These are phyloP conservation scores for Parnassius apollo DNA, from an alignment of 2,888 invertebrate genomes.

Conservation along the genomic window DNA sequence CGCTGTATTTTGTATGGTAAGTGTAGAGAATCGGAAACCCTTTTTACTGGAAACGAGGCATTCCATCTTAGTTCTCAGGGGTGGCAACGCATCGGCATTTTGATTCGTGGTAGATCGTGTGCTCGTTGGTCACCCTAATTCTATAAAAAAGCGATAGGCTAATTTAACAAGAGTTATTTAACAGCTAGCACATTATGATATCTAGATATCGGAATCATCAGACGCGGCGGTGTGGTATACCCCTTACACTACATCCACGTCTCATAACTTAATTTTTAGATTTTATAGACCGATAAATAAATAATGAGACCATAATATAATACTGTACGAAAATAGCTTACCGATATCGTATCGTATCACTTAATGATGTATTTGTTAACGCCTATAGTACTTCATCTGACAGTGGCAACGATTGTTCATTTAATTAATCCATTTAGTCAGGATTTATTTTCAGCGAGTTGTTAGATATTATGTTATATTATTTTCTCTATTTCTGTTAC, in stretches of 20 bases:
- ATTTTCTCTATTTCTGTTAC: not conserved
- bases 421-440: slow-evolving; percentile 22
- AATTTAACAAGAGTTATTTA: too few relatives aligned
- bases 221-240: slow-evolving; percentile 14
- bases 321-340: slow-evolving; percentile 46
- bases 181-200: too few relatives aligned
- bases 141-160: too few relatives aligned
- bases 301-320: slow-evolving; percentile 42
- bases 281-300: slow-evolving; percentile 59
- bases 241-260: slow-evolving; percentile 53
- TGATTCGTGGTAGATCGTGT: too few relatives aligned
- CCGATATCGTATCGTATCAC: slow-evolving; percentile 41
- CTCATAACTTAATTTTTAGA: slow-evolving; percentile 63
- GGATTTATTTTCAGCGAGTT: slow-evolving; percentile 8
- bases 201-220: too few relatives aligned
- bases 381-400: slow-evolving; percentile 38
- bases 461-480: not conserved
- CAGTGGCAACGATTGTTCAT: slow-evolving; percentile 26
- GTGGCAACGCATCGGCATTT: too few relatives aligned
- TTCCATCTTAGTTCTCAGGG: too few relatives aligned
- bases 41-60: too few relatives aligned
- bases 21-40: too few relatives aligned
- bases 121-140: too few relatives aligned
- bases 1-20: too few relatives aligned
- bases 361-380: slow-evolving; percentile 39